phyloP scores from a whole-genome alignment of 2,888 invertebrate species.

The Phania funesta region DNA sequence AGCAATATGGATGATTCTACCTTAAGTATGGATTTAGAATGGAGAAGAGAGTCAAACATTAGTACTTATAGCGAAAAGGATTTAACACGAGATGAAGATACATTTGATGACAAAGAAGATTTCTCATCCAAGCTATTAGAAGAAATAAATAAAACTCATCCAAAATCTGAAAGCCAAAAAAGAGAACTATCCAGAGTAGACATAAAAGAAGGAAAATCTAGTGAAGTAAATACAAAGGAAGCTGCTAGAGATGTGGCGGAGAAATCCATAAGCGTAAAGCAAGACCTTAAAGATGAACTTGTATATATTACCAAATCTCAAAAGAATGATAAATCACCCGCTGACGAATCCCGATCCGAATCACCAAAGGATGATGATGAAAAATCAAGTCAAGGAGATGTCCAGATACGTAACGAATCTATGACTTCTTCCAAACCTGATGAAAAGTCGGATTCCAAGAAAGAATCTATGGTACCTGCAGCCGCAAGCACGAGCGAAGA shows the following conservation, averaged over 20 bases:
- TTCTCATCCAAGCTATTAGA: constrained; percentile 66
- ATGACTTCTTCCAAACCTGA: too few species aligned
- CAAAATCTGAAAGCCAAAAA: constrained; percentile 34
- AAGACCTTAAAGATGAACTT: too few species aligned
- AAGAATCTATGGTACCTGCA: too few species aligned
- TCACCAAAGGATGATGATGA: too few species aligned
- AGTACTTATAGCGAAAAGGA: constrained; percentile 71
- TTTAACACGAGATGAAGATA: constrained; percentile 69
- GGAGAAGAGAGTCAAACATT: constrained; percentile 71
- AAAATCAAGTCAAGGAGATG: too few species aligned
- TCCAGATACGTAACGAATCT: too few species aligned
- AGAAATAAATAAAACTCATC: constrained; percentile 21
- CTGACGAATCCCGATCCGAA: too few species aligned
- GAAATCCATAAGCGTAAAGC: neutral
- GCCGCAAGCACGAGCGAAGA: too few species aligned
- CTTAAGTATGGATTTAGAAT: constrained; percentile 61
- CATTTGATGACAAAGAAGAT: constrained; percentile 69
- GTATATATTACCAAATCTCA: neutral
- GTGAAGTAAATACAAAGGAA: neutral
- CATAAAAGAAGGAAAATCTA: neutral
- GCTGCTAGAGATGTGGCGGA: neutral
- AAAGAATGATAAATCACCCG: too few species aligned
- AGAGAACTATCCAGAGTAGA: neutral
- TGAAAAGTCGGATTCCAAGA: too few species aligned
- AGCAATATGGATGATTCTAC: constrained; percentile 65